Evolutionary conservation across 1,140 invertebrate genomes (phyloP), one percentile per base, ranked within the genome.

Genomic region (Acromyrmex charruanus): DNA sequence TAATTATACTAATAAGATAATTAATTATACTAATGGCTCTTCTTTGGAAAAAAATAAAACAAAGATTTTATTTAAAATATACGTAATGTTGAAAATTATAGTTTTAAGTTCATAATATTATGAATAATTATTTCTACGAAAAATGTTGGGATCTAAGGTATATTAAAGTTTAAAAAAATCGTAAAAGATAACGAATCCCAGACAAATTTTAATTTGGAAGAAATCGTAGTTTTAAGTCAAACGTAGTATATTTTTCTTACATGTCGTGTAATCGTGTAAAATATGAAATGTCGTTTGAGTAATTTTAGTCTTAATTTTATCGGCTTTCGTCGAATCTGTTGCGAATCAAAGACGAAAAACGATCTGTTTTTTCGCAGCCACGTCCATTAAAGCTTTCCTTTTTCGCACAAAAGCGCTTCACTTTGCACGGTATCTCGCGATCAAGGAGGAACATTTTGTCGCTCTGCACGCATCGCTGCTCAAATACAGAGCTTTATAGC

Each of bases 281-380:
- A 51, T 31, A 28, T 4, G 25, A 65, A 66, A 65, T 14, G 21
- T 55, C n/a, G 10, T n/a, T 39, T 25, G 51, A 21, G 10, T 25
- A 2, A 51, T 31, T 31, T 74, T 49, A 53, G 21, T 21, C 12
- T 35, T 59, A 81, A 58, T 51, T 59, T 82, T 5, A 82, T 74
- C 66, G 14, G 55, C 7, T 61, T 75, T 61, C 44, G 44, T 51
- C 18, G 68, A 49, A 49, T 58, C 55, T 44, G 39, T 9, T 18
- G 2, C 25, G 55, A 82, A 82, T 82, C 80, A 82, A 63, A 81
- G 53, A 51, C 53, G 39, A 63, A 49, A 61, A 25, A 63, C 28
- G 69, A 75, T 75, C 80, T 61, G 80, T 68, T 84, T 84, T 84
- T 84, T 74, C 55, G 39, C 80, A 61, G 80, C 69, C 69, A 44